These are phyloP conservation scores for Dicycla oo DNA, from an alignment of 2,888 invertebrate genomes.

Conservation along the genomic window DNA sequence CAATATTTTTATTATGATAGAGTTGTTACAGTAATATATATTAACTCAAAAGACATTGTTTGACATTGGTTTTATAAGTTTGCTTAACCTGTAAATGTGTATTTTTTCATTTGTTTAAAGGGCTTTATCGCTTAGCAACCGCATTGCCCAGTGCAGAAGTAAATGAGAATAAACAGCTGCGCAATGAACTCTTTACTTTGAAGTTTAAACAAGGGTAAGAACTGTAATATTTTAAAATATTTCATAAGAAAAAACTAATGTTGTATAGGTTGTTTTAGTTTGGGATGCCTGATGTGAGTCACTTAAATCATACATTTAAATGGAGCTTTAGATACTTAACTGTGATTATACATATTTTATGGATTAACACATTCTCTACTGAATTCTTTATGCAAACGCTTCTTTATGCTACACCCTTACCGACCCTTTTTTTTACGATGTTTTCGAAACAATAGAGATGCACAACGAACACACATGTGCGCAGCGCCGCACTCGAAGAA, in stretches of 20 bases:
- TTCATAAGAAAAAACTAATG: background rate
- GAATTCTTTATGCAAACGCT: too few species aligned
- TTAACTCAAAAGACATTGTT: background rate
- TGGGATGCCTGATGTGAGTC: background rate
- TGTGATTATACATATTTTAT: background rate
- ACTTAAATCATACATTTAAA: background rate
- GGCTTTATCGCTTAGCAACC: too few species aligned
- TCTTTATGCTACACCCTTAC: too few species aligned
- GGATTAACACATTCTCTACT: too few species aligned
- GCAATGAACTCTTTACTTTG: slow-evolving; percentile 3
- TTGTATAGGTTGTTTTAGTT: background rate
- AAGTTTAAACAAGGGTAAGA: slow-evolving; percentile 1
- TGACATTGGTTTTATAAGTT: slow-evolving; percentile 23
- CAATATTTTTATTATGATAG: background rate
- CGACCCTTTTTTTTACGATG: too few species aligned
- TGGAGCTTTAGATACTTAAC: background rate
- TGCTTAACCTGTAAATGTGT: background rate
- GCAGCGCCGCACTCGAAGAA: too few species aligned
- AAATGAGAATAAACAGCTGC: slow-evolving; percentile 14
- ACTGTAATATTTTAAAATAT: background rate
- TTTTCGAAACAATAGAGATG: too few species aligned
- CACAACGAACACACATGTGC: too few species aligned
- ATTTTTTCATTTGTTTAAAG: too few species aligned
- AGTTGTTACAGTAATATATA: background rate
- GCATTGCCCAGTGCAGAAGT: too few species aligned